A percentile compares a stretch with the other conserved stretches of the same genome.
Conservation (phyloP, 37 sponge, comb jelly and placozoan genomes). For the Halisarca cf. caerulea region DNA sequence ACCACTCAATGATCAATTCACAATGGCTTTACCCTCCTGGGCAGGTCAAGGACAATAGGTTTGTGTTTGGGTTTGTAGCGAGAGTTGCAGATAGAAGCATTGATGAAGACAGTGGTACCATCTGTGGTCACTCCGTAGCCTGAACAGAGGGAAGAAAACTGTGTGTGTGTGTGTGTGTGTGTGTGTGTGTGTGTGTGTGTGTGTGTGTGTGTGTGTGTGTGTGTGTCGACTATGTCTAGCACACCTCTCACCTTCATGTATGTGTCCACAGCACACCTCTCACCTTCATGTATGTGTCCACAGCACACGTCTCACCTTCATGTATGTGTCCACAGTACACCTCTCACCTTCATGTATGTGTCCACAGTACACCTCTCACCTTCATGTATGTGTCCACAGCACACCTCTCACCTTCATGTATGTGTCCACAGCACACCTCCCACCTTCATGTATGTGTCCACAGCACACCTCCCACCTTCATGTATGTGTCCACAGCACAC, state of each 20-base stretch:
- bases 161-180: too few relatives aligned
- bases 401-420: not conserved
- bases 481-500: not conserved
- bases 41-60: conserved; percentile 84
- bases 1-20: too few relatives aligned
- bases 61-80: conserved; percentile 71
- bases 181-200: too few relatives aligned
- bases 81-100: conserved; percentile 79
- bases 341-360: too few relatives aligned
- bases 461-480: too few relatives aligned
- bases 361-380: conserved; percentile 25
- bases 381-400: conserved; percentile 82
- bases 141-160: conserved; percentile 12
- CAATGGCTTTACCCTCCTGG: too few relatives aligned
- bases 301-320: too few relatives aligned
- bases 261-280: too few relatives aligned
- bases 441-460: not conserved
- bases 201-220: too few relatives aligned
- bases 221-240: not conserved
- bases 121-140: conserved; percentile 89
- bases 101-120: conserved; percentile 77
- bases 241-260: not conserved
- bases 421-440: not conserved
- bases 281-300: too few relatives aligned
- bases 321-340: not conserved